Evolutionary conservation across 2,888 invertebrate genomes (phyloP), one percentile per base, ranked within the genome.

Genomic region (Brachyptera risi): DNA sequence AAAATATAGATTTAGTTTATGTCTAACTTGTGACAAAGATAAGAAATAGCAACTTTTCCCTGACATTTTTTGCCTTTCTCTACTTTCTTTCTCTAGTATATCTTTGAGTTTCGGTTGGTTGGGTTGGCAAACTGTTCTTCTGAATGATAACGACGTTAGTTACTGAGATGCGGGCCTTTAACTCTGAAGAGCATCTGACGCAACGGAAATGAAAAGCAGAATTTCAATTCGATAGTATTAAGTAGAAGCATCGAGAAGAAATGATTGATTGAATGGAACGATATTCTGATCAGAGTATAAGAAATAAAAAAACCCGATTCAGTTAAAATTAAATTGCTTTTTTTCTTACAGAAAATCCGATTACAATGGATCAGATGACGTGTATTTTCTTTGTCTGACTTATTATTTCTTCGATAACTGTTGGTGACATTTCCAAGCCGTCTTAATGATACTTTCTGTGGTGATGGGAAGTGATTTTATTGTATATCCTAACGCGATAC

Each of bases 141-240:
- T 31, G 31, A 31, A 35, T 54, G 19, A 54, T 44, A 19, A 44
- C 44, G 44, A 44, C 21, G 21, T 44, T 44, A 44, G 44, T 17
- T 44, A 44, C 17, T 15, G 21, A 44, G 17, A 44, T 54, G 54
- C 54, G 54, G 54, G 54, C 37, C n/a, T 37, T 27, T n/a, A 51
- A 27, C 50, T 51, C 23, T 47, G 24, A 21, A 31, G 31, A 31
- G 11, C 31, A 11, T 11, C 31, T 31, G 31, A 31, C 5, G 11
- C 11, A 31, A 31, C n/a, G n/a, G n/a, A n/a, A n/a, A n/a, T n/a
- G 31, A 11, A 31, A 31, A 31, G 31, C 11, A 7, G 31, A 31
- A 31, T 31, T 31, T 31, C 31, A 11, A 31, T n/a, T n/a, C n/a
- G n/a, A n/a, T n/a, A n/a, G n/a, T n/a, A n/a, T n/a, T n/a, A n/a